Conservation (phyloP, 2,113 vertebrate genomes). For the Monopterus albus region DNA sequence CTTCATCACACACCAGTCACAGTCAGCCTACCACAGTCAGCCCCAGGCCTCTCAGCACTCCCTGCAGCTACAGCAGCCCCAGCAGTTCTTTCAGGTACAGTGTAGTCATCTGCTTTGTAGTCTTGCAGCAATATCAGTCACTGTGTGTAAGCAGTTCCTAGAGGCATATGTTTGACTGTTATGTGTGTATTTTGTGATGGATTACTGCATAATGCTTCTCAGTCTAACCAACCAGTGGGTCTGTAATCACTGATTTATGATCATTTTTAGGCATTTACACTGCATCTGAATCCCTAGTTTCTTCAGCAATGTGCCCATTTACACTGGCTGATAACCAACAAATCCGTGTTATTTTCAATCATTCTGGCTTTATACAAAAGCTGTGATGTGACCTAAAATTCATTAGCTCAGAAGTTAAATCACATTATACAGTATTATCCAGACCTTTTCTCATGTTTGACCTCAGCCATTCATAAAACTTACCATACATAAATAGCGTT, state of each 20-base stretch:
- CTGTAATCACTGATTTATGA: conserved; percentile 14
- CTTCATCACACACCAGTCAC: conserved; percentile 79
- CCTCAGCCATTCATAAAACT: background rate
- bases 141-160: background rate
- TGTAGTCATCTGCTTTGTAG: background rate
- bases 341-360: conserved; percentile 12
- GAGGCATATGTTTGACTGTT: background rate
- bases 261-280: conserved; percentile 11
- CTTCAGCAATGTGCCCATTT: conserved; percentile 48
- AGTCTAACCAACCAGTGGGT: background rate
- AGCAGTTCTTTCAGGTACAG: conserved; percentile 85
- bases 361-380: background rate
- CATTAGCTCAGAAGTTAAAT: conserved; percentile 7
- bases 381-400: background rate
- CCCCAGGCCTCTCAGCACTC: conserved; percentile 75
- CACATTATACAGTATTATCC: background rate
- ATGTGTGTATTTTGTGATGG: background rate
- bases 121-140: background rate
- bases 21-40: conserved; percentile 76
- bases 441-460: background rate
- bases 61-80: conserved; percentile 80
- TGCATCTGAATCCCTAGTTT: conserved; percentile 37
- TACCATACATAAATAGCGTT: background rate
- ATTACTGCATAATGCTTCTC: background rate
- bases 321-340: conserved; percentile 4